Base-by-base conservation (phyloP, 2,888 invertebrate species). In the Rutpela maculata region DNA sequence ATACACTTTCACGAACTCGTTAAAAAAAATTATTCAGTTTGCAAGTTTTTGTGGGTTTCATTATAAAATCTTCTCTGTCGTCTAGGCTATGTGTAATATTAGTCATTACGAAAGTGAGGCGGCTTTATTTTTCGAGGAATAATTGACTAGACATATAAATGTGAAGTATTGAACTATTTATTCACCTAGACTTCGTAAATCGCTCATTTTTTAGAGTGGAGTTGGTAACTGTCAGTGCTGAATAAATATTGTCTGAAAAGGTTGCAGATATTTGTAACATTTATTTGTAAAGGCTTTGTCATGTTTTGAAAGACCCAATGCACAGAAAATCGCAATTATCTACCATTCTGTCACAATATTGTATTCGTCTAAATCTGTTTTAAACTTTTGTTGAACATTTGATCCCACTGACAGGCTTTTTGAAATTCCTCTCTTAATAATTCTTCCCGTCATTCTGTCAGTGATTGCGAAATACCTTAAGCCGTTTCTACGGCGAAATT, bases 381-480 rank as follows among this genome's bases (percentile, higher is more conserved):
- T 50, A 50, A 50, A 50, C 50, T 50, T 50, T 50, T 50, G 50
- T 50, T 50, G 50, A 50, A 50, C 12, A 50, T 50, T 50, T 50
- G 50, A 50, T 50, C n/a, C n/a, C n/a, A 6, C 50, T n/a, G 50
- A 17, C n/a, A 6, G 15, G 50, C 50, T 50, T 31, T 60, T 31
- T 31, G 62, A n/a, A 10, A 62, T 62, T 26, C 31, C 31, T 62
- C 50, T 62, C 31, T 62, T 62, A 62, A 62, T 62, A 62, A 62
- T 62, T 26, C 62, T 62, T 62, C 62, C 31, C 26, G 62, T 31
- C 62, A 62, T 22, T 26, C 62, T 22, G 26, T 22, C 26, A 22
- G 22, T 62, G 62, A 62, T 62, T 62, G 62, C 31, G 11, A 31
- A 62, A 62, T 31, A 55, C 50, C 55, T 67, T 55, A 67, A 67